These are phyloP conservation scores for Odontamblyopus lacepedii DNA, from an alignment of 2,797 vertebrate species.

Conservation along the genomic window DNA sequence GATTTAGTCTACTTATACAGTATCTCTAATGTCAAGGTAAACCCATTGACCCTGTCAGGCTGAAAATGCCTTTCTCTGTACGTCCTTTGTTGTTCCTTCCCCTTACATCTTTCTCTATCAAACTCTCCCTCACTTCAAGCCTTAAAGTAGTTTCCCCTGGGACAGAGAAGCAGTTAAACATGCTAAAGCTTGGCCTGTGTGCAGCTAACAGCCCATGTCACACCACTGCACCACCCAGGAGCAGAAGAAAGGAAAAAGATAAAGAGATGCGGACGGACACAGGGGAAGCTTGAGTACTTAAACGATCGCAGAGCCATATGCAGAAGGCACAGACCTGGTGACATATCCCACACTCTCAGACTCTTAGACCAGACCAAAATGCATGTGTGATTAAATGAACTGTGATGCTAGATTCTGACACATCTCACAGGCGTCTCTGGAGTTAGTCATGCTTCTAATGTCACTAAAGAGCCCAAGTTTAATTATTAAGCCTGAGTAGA, in stretches of 20 bases:
- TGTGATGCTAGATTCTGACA: slow-evolving; percentile 59
- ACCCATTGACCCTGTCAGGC: slow-evolving; percentile 60
- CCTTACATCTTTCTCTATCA: slow-evolving; percentile 44
- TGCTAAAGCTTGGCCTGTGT: slow-evolving; percentile 51
- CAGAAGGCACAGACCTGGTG: slow-evolving; percentile 53
- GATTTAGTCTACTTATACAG: slow-evolving; percentile 34
- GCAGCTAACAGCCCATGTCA: slow-evolving; percentile 69
- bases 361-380: slow-evolving; percentile 59
- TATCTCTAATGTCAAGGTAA: slow-evolving; percentile 50
- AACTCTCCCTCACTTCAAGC: slow-evolving; percentile 30
- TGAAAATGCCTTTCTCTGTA: slow-evolving; percentile 34
- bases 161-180: slow-evolving; percentile 53
- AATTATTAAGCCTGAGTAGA: slow-evolving; percentile 33
- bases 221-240: slow-evolving; percentile 72
- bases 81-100: slow-evolving; percentile 33
- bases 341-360: slow-evolving; percentile 66
- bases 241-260: slow-evolving; percentile 70
- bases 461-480: slow-evolving; percentile 44
- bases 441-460: slow-evolving; percentile 60
- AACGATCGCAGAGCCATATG: slow-evolving; percentile 68
- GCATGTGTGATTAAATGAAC: slow-evolving; percentile 65
- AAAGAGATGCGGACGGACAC: slow-evolving; percentile 58
- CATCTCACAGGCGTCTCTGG: slow-evolving; percentile 57
- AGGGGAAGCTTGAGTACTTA: slow-evolving; percentile 61
- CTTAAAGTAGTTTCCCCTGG: slow-evolving; percentile 34